These are phyloP conservation scores for Brenthis hecate DNA, from an alignment of 2,888 invertebrate genomes.

Conservation along the genomic window DNA sequence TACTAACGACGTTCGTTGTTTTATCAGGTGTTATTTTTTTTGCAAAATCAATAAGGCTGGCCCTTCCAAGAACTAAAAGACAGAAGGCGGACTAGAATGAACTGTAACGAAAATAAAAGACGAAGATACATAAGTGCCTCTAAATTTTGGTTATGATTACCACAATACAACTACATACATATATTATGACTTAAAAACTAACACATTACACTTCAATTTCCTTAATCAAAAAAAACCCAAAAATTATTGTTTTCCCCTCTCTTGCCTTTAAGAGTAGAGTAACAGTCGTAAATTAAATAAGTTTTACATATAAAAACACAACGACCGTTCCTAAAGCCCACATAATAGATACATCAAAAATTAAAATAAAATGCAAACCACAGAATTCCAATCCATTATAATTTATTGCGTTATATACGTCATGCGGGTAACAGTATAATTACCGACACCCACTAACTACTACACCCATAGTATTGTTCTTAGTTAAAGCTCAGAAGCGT, in stretches of 20 bases:
- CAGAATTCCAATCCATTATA: slow-evolving; percentile 40
- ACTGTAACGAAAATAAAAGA: too few relatives aligned
- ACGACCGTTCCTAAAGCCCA: slow-evolving; percentile 33
- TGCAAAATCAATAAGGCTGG: too few relatives aligned
- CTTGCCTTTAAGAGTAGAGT: neutral
- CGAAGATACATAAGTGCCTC: too few relatives aligned
- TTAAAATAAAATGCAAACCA: slow-evolving; percentile 37
- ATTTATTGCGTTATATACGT: slow-evolving; percentile 42
- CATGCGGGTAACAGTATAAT: slow-evolving; percentile 47
- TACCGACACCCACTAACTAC: slow-evolving; percentile 47
- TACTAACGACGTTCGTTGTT: too few relatives aligned
- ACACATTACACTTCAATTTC: too few relatives aligned
- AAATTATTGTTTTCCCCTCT: neutral
- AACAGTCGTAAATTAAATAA: slow-evolving; percentile 6
- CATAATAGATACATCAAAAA: slow-evolving; percentile 38
- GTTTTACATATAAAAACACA: slow-evolving; percentile 13
- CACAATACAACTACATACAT: too few relatives aligned
- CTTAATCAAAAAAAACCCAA: too few relatives aligned
- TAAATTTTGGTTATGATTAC: too few relatives aligned
- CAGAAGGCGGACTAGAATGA: too few relatives aligned
- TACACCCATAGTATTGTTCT: slow-evolving; percentile 44
- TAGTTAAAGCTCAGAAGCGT: slow-evolving; percentile 21
- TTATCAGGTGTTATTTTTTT: too few relatives aligned
- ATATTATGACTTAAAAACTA: too few relatives aligned
- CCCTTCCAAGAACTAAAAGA: too few relatives aligned